Conservation (phyloP, 30 jellyfish, hydroid and myxozoan species). For the Clytia hemisphaerica region DNA sequence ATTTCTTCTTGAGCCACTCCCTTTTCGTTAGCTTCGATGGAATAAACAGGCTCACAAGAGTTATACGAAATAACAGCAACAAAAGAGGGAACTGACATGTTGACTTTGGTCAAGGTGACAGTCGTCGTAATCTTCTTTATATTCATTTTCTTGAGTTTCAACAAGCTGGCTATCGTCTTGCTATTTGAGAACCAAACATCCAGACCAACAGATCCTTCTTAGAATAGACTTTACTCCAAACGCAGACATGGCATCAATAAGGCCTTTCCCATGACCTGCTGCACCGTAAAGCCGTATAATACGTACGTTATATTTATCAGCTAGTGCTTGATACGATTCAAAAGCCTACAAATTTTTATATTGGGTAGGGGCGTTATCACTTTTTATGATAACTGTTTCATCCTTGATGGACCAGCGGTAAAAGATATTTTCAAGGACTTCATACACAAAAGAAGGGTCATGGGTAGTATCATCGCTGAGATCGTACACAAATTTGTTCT, state of each 20-base stretch:
- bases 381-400: neutral
- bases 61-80: neutral
- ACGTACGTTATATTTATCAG: neutral
- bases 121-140: neutral
- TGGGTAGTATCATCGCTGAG: neutral
- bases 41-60: no score
- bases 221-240: slow-evolving; percentile 8
- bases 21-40: no score
- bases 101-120: neutral
- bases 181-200: neutral
- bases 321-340: neutral
- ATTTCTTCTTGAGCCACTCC: no score
- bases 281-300: neutral
- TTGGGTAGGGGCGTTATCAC: neutral
- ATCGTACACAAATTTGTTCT: neutral
- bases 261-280: neutral
- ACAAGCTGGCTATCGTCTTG: neutral
- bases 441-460: neutral
- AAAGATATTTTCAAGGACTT: neutral
- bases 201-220: neutral
- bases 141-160: neutral
- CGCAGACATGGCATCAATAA: slow-evolving; percentile 5
- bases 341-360: neutral
- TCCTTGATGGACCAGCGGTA: neutral
- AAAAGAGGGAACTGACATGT: neutral